These are phyloP conservation scores for Pachymerium ferrugineum DNA, from an alignment of 2,888 invertebrate genomes.

Conservation along the genomic window DNA sequence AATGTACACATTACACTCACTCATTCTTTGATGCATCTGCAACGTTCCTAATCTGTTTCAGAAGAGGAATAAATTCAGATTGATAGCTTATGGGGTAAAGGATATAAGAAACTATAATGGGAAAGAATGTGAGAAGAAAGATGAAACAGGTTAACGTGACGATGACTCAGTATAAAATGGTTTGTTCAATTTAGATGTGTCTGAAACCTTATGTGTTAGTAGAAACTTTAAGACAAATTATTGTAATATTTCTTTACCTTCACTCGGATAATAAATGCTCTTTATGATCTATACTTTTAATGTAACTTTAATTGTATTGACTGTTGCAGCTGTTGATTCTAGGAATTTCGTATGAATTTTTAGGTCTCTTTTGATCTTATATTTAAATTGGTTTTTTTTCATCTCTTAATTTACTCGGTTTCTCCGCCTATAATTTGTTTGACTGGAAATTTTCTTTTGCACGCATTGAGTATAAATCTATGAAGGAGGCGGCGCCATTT, in stretches of 20 bases:
- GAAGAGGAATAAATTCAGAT: conserved; percentile 1
- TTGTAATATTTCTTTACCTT: no score
- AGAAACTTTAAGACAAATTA: no score
- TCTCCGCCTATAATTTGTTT: not conserved
- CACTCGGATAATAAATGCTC: no score
- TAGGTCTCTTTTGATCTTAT: no score
- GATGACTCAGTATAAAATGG: not conserved
- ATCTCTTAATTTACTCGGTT: not conserved
- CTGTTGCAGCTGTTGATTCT: no score
- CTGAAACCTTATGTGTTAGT: no score
- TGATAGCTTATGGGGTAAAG: not conserved
- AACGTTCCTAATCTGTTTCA: not conserved
- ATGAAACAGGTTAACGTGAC: not conserved
- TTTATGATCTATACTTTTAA: no score
- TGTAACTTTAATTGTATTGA: no score
- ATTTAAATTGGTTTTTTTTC: not conserved
- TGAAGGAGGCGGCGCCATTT: not conserved
- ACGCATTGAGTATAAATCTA: not conserved
- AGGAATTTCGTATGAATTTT: no score
- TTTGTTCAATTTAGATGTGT: not conserved
- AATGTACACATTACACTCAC: conserved; percentile 5
- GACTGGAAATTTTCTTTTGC: not conserved
- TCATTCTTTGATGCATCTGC: conserved; percentile 18
- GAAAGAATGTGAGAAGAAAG: not conserved
- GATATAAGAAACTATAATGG: not conserved